Evolutionary conservation across 53 echinoderm and acorn worm genomes (phyloP).

Genomic region (Holothuria scabra): DNA sequence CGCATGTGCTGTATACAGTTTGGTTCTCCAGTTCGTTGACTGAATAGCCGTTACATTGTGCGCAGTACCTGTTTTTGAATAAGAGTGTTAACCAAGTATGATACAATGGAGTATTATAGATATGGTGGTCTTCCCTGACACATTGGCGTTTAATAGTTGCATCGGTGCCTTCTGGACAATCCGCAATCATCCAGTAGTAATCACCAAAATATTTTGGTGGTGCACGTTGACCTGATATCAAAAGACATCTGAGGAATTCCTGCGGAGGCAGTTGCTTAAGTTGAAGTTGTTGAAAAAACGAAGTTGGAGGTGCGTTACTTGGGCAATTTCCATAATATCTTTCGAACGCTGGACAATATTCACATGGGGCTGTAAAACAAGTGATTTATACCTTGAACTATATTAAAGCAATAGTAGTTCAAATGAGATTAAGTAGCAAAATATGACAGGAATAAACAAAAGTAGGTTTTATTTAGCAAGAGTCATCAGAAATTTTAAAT

Average conservation of each 20-base stretch:
- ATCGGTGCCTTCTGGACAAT: neutral
- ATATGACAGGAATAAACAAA: too few relatives aligned
- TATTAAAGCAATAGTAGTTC: too few relatives aligned
- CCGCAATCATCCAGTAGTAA: conserved; percentile 9
- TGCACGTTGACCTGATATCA: neutral
- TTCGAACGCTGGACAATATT: neutral
- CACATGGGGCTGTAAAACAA: neutral
- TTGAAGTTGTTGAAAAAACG: neutral
- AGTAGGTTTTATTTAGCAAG: too few relatives aligned
- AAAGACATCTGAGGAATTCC: neutral
- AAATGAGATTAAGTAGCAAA: too few relatives aligned
- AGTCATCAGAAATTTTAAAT: too few relatives aligned
- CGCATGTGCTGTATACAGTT: neutral
- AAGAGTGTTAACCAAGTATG: neutral
- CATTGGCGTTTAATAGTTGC: neutral
- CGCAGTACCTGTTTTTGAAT: neutral
- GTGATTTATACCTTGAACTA: neutral
- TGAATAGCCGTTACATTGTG: neutral
- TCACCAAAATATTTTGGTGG: neutral
- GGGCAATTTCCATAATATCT: neutral
- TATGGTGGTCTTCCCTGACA: neutral
- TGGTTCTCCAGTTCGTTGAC: neutral
- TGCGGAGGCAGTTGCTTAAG: neutral
- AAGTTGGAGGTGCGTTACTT: neutral
- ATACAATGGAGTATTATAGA: too few relatives aligned